Evolutionary conservation across 2,797 vertebrate genomes (phyloP).

Genomic region (Squalus acanthias): DNA sequence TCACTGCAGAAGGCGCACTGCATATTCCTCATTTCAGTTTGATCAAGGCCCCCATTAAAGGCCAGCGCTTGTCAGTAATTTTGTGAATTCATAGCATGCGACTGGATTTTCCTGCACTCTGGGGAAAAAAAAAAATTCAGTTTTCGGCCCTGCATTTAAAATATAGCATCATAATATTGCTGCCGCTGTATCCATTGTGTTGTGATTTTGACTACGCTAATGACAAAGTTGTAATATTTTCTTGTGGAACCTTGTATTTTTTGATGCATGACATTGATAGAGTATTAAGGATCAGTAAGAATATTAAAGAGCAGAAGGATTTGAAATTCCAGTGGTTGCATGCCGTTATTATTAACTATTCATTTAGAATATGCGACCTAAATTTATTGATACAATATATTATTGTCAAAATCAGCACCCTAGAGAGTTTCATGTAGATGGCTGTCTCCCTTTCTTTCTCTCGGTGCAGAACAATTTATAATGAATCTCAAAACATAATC

Average conservation of each 20-base stretch:
- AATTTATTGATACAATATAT: slow-evolving; percentile 22
- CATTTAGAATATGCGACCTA: background rate
- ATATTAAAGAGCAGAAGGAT: slow-evolving; percentile 12
- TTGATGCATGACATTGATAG: background rate
- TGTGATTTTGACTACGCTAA: background rate
- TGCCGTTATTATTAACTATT: slow-evolving; percentile 7
- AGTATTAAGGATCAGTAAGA: background rate
- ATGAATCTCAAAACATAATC: background rate
- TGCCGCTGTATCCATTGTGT: background rate
- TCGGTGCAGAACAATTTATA: background rate
- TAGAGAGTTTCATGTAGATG: background rate
- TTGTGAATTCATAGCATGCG: background rate
- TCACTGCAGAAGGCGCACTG: background rate
- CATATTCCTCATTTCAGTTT: background rate
- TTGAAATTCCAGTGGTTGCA: background rate
- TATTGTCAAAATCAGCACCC: slow-evolving; percentile 9
- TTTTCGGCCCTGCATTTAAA: background rate
- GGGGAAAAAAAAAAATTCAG: background rate
- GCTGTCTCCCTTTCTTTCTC: background rate
- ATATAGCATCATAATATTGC: background rate
- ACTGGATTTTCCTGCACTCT: background rate
- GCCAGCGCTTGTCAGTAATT: background rate
- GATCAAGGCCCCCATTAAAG: background rate
- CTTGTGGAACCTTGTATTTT: background rate
- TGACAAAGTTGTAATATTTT: background rate